phyloP scores from a whole-genome alignment of 37 sponge, comb jelly and placozoan species.

The Geodia barretti region DNA sequence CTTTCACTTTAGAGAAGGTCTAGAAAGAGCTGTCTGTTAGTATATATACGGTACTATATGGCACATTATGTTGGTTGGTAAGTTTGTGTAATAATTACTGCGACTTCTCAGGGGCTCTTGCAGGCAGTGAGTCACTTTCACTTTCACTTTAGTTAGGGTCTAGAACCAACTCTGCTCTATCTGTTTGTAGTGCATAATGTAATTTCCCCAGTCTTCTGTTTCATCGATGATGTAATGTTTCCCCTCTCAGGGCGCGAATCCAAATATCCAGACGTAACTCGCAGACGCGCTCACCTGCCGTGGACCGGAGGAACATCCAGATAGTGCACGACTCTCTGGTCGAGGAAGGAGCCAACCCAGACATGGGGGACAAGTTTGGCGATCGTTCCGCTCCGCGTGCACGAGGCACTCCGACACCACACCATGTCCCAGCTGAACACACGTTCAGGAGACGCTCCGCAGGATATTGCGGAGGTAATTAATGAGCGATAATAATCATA shows the following conservation, averaged over 20 bases:
- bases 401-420: conserved; percentile 78
- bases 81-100: no score
- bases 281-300: conserved; percentile 33
- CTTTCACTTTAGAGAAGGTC: no score
- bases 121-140: conserved; percentile 47
- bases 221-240: no score
- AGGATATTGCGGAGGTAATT: conserved; percentile 65
- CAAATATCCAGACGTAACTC: not conserved
- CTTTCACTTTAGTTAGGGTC: not conserved
- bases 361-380: conserved; percentile 74
- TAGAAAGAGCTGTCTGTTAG: no score
- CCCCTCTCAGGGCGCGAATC: no score
- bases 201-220: no score
- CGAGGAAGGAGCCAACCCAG: conserved; percentile 68
- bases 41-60: no score
- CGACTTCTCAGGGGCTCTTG: no score
- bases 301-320: conserved; percentile 35
- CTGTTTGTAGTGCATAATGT: no score
- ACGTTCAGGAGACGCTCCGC: conserved; percentile 51
- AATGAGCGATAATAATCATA: not conserved
- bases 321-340: conserved; percentile 71
- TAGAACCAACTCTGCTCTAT: not conserved
- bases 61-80: no score
- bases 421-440: conserved; percentile 70
- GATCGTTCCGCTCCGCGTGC: conserved; percentile 67